A percentile compares a stretch with the other conserved stretches of the same genome.
Evolutionary conservation across 2,888 invertebrate genomes (phyloP).

Genomic region (Caenorhabditis afra): DNA sequence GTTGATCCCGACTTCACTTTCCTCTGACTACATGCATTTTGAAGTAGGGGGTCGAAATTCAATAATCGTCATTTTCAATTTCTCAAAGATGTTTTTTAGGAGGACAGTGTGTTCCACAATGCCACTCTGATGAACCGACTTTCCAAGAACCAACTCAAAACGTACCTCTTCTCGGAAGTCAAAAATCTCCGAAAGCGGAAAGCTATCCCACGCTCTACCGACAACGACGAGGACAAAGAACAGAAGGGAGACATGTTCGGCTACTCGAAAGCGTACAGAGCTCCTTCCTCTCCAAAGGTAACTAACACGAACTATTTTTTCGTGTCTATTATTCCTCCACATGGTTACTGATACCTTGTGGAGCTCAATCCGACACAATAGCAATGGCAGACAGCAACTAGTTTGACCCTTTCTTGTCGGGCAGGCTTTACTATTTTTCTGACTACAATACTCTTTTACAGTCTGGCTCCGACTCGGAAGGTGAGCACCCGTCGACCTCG

Average conservation of each 20-base stretch:
- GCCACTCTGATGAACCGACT: slow-evolving; percentile 51
- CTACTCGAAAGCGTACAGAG: slow-evolving; percentile 47
- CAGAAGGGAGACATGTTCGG: slow-evolving; percentile 29
- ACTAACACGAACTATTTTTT: background rate
- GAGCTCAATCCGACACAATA: slow-evolving; percentile 44
- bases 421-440: slow-evolving; percentile 50
- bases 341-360: slow-evolving; percentile 17
- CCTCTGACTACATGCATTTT: slow-evolving; percentile 30
- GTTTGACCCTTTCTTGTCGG: background rate
- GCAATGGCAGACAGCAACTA: slow-evolving; percentile 49
- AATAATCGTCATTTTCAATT: background rate
- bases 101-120: slow-evolving; percentile 42
- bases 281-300: slow-evolving; percentile 52
- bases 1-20: slow-evolving; percentile 19
- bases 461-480: slow-evolving; percentile 78
- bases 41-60: background rate
- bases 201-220: slow-evolving; percentile 43
- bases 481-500: slow-evolving; percentile 59
- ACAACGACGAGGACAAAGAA: slow-evolving; percentile 32
- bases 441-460: slow-evolving; percentile 61
- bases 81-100: slow-evolving; percentile 12
- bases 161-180: slow-evolving; percentile 76
- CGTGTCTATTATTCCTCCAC: slow-evolving; percentile 44
- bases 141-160: slow-evolving; percentile 73
- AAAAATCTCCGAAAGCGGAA: slow-evolving; percentile 74